These are phyloP conservation scores for Bovichtus variegatus DNA, from an alignment of 2,797 vertebrate species.

Conservation along the genomic window DNA sequence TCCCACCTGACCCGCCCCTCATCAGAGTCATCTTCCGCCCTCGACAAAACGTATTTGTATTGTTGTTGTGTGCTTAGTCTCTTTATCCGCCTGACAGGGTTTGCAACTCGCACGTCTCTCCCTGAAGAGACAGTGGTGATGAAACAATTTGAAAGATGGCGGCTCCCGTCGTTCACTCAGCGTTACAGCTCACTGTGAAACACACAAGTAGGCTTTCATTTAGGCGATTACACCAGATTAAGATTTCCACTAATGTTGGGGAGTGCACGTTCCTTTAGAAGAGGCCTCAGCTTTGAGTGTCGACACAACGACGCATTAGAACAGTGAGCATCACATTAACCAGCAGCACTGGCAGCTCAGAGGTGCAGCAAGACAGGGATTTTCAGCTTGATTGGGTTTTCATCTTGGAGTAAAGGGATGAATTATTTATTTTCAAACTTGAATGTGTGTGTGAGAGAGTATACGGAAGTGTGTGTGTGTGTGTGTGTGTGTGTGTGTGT, in stretches of 20 bases:
- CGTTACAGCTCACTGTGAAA: conserved; percentile 55
- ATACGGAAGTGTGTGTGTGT: conserved; percentile 10
- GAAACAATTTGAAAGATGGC: conserved; percentile 79
- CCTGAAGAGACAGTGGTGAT: conserved; percentile 71
- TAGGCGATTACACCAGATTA: conserved; percentile 81
- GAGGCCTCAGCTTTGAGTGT: conserved; percentile 80
- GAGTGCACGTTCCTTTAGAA: conserved; percentile 74
- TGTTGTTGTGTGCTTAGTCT: conserved; percentile 76
- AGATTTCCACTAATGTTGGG: conserved; percentile 68
- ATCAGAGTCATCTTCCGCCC: conserved; percentile 60
- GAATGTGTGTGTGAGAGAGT: conserved; percentile 37
- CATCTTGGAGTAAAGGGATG: conserved; percentile 89
- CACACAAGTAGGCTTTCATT: conserved; percentile 71
- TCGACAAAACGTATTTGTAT: conserved; percentile 70
- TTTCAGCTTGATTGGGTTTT: conserved; percentile 94
- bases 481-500: conserved; percentile 32
- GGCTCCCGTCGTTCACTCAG: conserved; percentile 48
- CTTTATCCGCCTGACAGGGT: conserved; percentile 81
- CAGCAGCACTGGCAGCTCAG: conserved; percentile 89
- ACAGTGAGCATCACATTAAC: conserved; percentile 88
- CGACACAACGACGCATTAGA: conserved; percentile 83
- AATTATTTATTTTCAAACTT: conserved; percentile 89
- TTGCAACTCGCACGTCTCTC: conserved; percentile 68
- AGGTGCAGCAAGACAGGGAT: conserved; percentile 89
- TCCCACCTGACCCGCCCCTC: conserved; percentile 60